Evolutionary conservation across 1,140 invertebrate species (phyloP).

Genomic region (Pogonus chalceus): DNA sequence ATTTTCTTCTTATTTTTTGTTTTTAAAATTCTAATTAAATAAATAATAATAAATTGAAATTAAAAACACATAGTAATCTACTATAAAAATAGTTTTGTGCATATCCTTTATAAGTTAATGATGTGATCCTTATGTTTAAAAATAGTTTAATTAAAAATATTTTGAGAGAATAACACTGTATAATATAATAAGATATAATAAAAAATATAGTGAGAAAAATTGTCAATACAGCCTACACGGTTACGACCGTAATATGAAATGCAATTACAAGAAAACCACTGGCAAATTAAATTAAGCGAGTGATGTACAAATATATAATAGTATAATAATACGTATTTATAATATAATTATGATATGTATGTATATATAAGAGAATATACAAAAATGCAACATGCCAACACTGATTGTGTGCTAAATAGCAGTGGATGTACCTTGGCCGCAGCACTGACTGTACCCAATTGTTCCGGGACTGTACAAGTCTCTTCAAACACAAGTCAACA

Average conservation of each 20-base stretch:
- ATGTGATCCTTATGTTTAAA: too few relatives aligned
- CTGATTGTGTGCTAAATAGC: constrained; percentile 5
- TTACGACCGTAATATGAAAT: constrained; percentile 3
- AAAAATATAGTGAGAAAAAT: not conserved
- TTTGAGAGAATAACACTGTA: not conserved
- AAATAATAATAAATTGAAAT: too few relatives aligned
- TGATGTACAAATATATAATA: constrained; percentile 18
- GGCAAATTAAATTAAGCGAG: constrained; percentile 35
- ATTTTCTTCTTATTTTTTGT: too few relatives aligned
- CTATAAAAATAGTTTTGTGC: too few relatives aligned
- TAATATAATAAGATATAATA: not conserved
- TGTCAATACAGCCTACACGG: constrained; percentile 6
- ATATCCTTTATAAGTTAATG: too few relatives aligned
- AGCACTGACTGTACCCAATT: constrained; percentile 5
- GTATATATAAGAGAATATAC: constrained; percentile 6
- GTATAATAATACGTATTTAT: not conserved
- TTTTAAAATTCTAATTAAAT: too few relatives aligned
- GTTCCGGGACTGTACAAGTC: constrained; percentile 5
- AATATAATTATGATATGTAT: not conserved
- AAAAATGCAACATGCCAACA: constrained; percentile 7
- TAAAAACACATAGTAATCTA: too few relatives aligned
- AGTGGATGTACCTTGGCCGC: constrained; percentile 4
- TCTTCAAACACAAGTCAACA: constrained; percentile 7
- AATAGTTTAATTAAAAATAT: not conserved
- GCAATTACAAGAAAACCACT: constrained; percentile 24